These are phyloP conservation scores for Burhinus oedicnemus DNA, from an alignment of 2,113 vertebrate genomes.

Conservation along the genomic window DNA sequence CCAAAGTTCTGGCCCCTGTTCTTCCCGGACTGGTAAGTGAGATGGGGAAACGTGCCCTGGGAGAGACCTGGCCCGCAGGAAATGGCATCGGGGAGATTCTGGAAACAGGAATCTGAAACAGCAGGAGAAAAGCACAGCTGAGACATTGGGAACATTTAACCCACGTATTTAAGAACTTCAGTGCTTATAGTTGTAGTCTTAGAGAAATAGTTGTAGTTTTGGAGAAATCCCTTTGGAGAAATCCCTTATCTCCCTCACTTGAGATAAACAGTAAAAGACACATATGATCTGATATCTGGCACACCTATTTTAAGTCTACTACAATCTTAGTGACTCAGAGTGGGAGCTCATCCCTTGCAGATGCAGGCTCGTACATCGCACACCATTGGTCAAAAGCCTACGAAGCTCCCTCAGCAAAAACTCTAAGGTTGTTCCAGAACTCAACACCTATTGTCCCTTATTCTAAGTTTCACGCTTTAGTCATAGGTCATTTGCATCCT, in stretches of 20 bases:
- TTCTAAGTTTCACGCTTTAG: rapidly evolving
- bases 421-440: background rate
- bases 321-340: rapidly evolving
- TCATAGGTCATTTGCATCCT: rapidly evolving
- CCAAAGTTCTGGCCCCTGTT: constrained; percentile 92
- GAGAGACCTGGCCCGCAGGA: constrained; percentile 86
- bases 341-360: background rate
- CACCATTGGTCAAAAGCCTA: rapidly evolving
- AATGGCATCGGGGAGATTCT: constrained; percentile 85
- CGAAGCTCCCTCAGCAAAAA: background rate
- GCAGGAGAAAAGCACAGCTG: background rate
- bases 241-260: background rate
- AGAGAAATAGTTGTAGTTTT: rapidly evolving
- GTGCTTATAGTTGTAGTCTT: rapidly evolving
- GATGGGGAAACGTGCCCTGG: constrained; percentile 81
- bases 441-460: background rate
- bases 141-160: rapidly evolving
- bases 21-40: constrained; percentile 84
- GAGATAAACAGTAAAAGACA: rapidly evolving
- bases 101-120: constrained; percentile 89
- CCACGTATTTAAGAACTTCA: rapidly evolving
- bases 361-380: rapidly evolving
- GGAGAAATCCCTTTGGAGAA: background rate
- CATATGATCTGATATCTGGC: rapidly evolving
- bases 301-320: rapidly evolving